phyloP scores from a whole-genome alignment of 2,113 vertebrate genomes.

The Miniopterus natalensis region DNA sequence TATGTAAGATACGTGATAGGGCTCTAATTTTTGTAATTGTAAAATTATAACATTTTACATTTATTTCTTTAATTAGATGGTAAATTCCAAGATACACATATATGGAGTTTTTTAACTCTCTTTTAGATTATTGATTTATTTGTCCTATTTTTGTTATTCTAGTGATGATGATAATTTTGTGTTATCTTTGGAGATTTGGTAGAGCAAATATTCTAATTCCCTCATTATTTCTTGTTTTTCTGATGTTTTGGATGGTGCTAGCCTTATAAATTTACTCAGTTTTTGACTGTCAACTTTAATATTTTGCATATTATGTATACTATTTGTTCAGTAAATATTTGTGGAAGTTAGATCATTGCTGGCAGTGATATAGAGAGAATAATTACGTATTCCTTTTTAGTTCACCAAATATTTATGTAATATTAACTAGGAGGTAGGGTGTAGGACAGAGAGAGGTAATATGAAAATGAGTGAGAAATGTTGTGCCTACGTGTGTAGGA shows the following conservation, averaged over 20 bases:
- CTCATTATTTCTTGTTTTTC: background rate
- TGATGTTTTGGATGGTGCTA: background rate
- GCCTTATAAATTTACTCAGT: background rate
- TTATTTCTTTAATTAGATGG: background rate
- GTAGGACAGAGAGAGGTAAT: background rate
- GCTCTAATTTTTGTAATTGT: background rate
- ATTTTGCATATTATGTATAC: background rate
- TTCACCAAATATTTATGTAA: slow-evolving; percentile 29
- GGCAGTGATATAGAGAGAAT: background rate
- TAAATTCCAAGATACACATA: background rate
- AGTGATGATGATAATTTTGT: background rate
- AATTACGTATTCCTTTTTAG: background rate
- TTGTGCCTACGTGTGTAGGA: background rate
- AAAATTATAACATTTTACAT: background rate
- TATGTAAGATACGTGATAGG: background rate
- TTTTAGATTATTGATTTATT: slow-evolving; percentile 21
- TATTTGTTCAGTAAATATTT: background rate
- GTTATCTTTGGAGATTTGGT: background rate
- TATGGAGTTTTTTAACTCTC: background rate
- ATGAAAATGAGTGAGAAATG: background rate
- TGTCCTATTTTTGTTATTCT: slow-evolving; percentile 27
- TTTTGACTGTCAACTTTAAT: slow-evolving; percentile 7
- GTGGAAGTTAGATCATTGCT: background rate
- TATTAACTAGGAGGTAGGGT: background rate
- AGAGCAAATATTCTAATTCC: background rate